Conservation (phyloP, 2,888 invertebrate species). For the Pristionchus mayeri region DNA sequence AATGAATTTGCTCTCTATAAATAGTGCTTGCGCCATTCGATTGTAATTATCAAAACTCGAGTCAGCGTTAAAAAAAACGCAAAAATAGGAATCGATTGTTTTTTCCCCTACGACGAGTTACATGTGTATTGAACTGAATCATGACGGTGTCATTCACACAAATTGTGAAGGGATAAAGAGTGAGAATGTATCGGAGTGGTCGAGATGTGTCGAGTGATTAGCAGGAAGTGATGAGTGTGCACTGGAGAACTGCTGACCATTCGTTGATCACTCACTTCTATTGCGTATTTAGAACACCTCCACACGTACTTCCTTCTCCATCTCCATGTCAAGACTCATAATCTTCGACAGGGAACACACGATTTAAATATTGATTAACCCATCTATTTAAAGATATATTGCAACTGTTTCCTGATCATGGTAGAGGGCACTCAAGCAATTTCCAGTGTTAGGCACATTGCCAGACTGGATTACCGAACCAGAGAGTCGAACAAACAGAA, state of each 20-base stretch:
- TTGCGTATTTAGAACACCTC: no score
- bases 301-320: no score
- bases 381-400: no score
- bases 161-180: conserved; percentile 18
- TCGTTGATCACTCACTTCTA: no score
- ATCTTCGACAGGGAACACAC: no score
- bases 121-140: conserved; percentile 38
- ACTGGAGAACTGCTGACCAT: no score
- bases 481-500: background rate
- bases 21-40: conserved; percentile 17
- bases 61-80: background rate
- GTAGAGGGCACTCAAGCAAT: background rate
- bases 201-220: background rate
- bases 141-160: background rate
- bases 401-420: background rate
- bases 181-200: background rate
- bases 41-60: background rate
- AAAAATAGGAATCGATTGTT: conserved; percentile 33
- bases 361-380: no score
- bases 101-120: conserved; percentile 12
- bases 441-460: background rate
- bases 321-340: no score
- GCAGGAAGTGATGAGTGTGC: no score
- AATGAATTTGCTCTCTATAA: background rate
- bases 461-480: background rate